Conservation (phyloP, 2,888 invertebrate genomes). For the Caenorhabditis sp. region DNA sequence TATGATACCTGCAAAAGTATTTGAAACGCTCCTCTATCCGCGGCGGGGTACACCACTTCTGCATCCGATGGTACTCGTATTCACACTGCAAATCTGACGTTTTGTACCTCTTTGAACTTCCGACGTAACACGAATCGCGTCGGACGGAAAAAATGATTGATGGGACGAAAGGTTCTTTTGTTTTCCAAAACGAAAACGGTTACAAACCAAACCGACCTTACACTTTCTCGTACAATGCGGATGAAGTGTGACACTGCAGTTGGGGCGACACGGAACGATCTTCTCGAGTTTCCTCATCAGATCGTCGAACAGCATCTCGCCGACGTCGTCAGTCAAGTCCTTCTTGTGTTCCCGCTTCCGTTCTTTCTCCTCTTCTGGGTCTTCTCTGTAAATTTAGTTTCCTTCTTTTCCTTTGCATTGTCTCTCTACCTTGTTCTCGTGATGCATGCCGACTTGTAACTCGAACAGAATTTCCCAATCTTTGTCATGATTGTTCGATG, state of each 20-base stretch:
- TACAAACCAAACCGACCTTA: slow-evolving; percentile 50
- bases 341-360: slow-evolving; percentile 40
- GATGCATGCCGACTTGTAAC: slow-evolving; percentile 60
- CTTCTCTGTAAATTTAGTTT: slow-evolving; percentile 14
- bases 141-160: slow-evolving; percentile 31
- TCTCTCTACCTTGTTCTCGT: slow-evolving; percentile 38
- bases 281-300: slow-evolving; percentile 63
- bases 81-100: slow-evolving; percentile 55
- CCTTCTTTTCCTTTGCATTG: background rate
- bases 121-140: slow-evolving; percentile 30
- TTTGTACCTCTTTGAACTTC: slow-evolving; percentile 23
- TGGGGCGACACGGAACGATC: slow-evolving; percentile 65
- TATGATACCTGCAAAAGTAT: slow-evolving; percentile 52
- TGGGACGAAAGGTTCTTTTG: too few species aligned
- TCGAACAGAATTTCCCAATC: slow-evolving; percentile 65
- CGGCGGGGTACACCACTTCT: slow-evolving; percentile 52
- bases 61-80: slow-evolving; percentile 61
- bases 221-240: slow-evolving; percentile 69
- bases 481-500: slow-evolving; percentile 51
- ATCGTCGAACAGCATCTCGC: slow-evolving; percentile 56
- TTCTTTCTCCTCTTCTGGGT: slow-evolving; percentile 43
- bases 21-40: slow-evolving; percentile 56
- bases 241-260: slow-evolving; percentile 53
- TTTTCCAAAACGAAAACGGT: too few species aligned
- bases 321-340: slow-evolving; percentile 36